Evolutionary conservation across 2,888 invertebrate genomes (phyloP).

Genomic region (Ligdia adustata): DNA sequence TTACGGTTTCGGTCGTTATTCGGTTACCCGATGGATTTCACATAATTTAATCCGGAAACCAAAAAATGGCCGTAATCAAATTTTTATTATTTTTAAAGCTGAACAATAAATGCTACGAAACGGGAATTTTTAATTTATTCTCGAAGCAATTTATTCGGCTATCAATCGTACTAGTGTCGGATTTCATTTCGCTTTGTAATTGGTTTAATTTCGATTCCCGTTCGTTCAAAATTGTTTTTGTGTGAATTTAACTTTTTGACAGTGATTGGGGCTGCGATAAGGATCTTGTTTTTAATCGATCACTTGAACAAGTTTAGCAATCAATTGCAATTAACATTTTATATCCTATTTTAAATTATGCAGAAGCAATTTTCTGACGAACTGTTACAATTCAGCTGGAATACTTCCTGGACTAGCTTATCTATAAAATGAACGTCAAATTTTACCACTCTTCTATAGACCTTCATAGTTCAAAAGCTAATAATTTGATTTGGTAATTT

Average conservation of each 20-base stretch:
- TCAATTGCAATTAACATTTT: no score
- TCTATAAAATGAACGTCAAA: no score
- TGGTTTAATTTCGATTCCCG: slow-evolving; percentile 38
- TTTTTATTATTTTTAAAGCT: slow-evolving; percentile 10
- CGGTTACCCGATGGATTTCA: no score
- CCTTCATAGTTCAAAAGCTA: no score
- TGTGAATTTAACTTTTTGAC: slow-evolving; percentile 28
- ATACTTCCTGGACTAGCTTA: no score
- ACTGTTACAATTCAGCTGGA: no score
- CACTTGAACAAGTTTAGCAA: neutral
- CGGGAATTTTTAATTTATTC: slow-evolving; percentile 31
- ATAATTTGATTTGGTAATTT: no score
- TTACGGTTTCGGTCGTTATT: no score
- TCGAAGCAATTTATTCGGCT: slow-evolving; percentile 31
- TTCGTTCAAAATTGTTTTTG: slow-evolving; percentile 37
- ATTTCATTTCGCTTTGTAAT: slow-evolving; percentile 34
- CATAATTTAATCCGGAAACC: neutral
- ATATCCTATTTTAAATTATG: no score
- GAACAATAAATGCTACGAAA: slow-evolving; percentile 19
- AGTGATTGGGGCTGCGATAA: slow-evolving; percentile 24
- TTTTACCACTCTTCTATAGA: no score
- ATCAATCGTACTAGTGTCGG: slow-evolving; percentile 35
- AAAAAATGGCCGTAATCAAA: neutral
- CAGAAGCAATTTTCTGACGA: no score
- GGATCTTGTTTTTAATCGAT: slow-evolving; percentile 11